phyloP scores from a whole-genome alignment of 2,888 invertebrate genomes.

The Atrina japonica region DNA sequence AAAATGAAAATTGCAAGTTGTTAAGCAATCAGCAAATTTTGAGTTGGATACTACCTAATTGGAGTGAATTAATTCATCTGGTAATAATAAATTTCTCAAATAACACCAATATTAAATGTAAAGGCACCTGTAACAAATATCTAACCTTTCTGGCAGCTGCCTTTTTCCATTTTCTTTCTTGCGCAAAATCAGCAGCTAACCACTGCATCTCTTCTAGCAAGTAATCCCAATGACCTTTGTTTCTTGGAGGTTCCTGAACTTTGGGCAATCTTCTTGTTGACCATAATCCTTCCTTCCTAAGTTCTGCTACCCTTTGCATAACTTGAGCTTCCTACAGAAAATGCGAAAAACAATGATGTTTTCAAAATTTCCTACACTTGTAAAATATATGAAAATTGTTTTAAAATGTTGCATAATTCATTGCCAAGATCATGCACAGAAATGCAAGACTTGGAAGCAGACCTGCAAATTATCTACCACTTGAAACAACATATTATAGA shows the following conservation, averaged over 20 bases:
- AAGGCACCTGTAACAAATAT: too few species aligned
- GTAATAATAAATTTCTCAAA: too few species aligned
- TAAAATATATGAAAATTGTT: too few species aligned
- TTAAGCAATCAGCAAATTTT: not conserved
- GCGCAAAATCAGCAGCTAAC: conserved; percentile 98
- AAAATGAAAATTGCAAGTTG: too few species aligned
- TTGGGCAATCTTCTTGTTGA: conserved; percentile 94
- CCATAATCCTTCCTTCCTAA: conserved; percentile 97
- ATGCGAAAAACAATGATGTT: not conserved
- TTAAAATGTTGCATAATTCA: conserved; percentile 49
- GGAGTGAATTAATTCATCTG: too few species aligned
- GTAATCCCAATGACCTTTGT: conserved; percentile 99
- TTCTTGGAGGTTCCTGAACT: conserved; percentile 86
- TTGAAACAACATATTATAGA: too few species aligned
- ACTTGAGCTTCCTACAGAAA: conserved; percentile 91
- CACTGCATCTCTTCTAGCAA: conserved; percentile 99
- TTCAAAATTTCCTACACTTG: too few species aligned
- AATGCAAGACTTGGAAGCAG: conserved; percentile 41
- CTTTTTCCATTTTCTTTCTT: conserved; percentile 99
- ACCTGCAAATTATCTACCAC: conserved; percentile 9
- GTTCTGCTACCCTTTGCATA: conserved; percentile 93
- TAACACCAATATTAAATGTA: too few species aligned
- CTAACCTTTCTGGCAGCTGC: conserved; percentile 92
- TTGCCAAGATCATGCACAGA: conserved; percentile 39
- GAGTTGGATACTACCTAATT: too few species aligned